These are phyloP conservation scores for Anarsia innoxiella DNA, from an alignment of 2,888 invertebrate genomes.

Conservation along the genomic window DNA sequence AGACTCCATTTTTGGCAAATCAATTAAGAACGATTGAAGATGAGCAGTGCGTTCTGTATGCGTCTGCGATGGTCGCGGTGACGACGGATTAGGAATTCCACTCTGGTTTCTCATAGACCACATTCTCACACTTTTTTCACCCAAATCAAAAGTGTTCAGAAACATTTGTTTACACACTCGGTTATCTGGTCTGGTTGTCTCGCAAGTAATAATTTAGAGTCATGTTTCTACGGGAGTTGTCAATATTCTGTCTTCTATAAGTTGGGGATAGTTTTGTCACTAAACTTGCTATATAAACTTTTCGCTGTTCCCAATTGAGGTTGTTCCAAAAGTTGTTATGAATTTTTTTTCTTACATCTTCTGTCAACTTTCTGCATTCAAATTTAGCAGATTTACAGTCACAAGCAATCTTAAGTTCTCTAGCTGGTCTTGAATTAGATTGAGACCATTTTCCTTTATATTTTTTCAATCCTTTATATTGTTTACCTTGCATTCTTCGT, in stretches of 20 bases:
- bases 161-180: slow-evolving; percentile 5
- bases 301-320: slow-evolving; percentile 6
- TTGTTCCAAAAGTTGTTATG: slow-evolving; percentile 8
- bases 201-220: not conserved
- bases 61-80: not conserved
- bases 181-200: not conserved
- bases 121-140: slow-evolving; percentile 9
- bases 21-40: slow-evolving; percentile 4
- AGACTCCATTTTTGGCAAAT: slow-evolving; percentile 8
- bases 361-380: slow-evolving; percentile 6
- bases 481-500: slow-evolving; percentile 7
- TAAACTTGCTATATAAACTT: slow-evolving; percentile 9
- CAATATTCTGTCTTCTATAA: not conserved
- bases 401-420: slow-evolving; percentile 9
- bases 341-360: slow-evolving; percentile 8
- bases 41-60: not conserved
- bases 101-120: not conserved
- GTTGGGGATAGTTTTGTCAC: not conserved
- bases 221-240: not conserved
- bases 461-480: slow-evolving; percentile 7
- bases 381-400: slow-evolving; percentile 9
- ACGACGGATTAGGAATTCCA: not conserved
- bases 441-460: slow-evolving; percentile 6
- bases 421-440: slow-evolving; percentile 7
- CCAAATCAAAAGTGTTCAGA: slow-evolving; percentile 8